Conservation (phyloP, 2,888 invertebrate species). For the Acholoe squamosa region DNA sequence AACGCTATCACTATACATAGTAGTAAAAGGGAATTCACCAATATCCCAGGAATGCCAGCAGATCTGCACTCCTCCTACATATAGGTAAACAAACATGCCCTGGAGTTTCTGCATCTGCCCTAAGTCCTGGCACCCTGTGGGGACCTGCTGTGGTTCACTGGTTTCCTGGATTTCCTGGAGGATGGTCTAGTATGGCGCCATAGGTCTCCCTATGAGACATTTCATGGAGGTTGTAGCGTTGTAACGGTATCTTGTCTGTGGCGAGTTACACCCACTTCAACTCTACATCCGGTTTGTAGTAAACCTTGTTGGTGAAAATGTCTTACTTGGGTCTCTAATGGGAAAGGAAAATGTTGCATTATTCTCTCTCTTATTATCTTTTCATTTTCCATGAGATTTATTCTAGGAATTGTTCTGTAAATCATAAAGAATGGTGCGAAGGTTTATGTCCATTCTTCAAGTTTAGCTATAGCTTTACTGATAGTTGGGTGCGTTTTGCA, state of each 20-base stretch:
- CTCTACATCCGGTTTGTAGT: background rate
- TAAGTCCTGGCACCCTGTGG: background rate
- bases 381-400: too few relatives aligned
- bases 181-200: background rate
- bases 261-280: background rate
- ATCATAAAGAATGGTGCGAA: too few relatives aligned
- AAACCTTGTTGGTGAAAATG: too few relatives aligned
- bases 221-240: background rate
- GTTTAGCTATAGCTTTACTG: too few relatives aligned
- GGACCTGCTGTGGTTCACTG: conserved; percentile 6
- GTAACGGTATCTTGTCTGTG: conserved; percentile 1
- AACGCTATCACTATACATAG: too few relatives aligned
- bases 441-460: too few relatives aligned
- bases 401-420: too few relatives aligned
- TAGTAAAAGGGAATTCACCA: too few relatives aligned
- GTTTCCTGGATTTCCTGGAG: conserved; percentile 6
- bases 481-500: too few relatives aligned
- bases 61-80: background rate
- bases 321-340: too few relatives aligned
- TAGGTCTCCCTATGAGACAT: background rate
- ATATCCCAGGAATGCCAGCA: background rate
- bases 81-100: background rate
- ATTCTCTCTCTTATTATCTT: too few relatives aligned
- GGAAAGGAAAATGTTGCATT: too few relatives aligned
- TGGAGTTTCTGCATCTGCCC: background rate